Percentiles rank a stretch among this genome's conserved stretches.
phyloP scores from a whole-genome alignment of 2,113 vertebrate species.

The Cepphus grylle region DNA sequence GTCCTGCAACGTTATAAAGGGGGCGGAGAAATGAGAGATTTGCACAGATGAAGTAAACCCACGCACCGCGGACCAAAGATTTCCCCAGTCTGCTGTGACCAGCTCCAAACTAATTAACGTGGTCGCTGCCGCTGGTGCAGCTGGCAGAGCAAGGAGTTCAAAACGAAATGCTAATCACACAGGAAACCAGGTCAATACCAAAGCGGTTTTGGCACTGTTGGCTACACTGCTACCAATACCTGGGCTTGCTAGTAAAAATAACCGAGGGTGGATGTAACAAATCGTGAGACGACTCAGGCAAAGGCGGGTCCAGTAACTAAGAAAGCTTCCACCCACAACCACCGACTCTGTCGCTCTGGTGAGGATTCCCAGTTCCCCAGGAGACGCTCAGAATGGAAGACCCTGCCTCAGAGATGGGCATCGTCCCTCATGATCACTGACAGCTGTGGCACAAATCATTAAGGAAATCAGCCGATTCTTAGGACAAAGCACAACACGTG shows the following conservation, averaged over 20 bases:
- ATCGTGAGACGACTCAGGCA: not conserved
- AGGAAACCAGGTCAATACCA: not conserved
- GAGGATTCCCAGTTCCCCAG: not conserved
- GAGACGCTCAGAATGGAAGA: not conserved
- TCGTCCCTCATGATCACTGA: accelerated
- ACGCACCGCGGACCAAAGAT: accelerated
- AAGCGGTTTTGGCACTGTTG: not conserved
- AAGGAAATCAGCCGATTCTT: not conserved
- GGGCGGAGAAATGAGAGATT: not conserved
- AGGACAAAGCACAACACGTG: not conserved
- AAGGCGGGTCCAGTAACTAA: not conserved
- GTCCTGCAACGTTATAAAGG: not conserved
- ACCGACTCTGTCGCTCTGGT: not conserved
- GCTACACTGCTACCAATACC: not conserved
- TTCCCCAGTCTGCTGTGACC: not conserved
- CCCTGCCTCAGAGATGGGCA: not conserved
- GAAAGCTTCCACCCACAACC: not conserved
- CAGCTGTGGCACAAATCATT: not conserved
- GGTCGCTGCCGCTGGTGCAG: not conserved
- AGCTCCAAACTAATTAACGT: not conserved
- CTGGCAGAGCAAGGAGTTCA: not conserved
- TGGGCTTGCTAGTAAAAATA: not conserved
- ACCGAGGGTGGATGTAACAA: not conserved
- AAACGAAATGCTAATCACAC: accelerated
- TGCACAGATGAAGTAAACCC: not conserved